Evolutionary conservation across 2,797 vertebrate genomes (phyloP).

Genomic region (Chromis chromis): DNA sequence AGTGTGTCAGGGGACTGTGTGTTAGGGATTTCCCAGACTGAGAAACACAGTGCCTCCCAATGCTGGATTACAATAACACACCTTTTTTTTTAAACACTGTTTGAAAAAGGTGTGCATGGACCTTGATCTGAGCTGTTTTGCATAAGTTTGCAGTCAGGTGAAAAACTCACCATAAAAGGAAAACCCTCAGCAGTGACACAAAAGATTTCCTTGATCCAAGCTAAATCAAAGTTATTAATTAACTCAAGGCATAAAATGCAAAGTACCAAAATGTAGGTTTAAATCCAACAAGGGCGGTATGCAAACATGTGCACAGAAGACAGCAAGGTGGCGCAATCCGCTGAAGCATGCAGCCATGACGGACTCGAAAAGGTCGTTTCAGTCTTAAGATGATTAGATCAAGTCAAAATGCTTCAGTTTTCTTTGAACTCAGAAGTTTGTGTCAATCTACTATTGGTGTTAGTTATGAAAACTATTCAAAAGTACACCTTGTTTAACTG

Average conservation of each 20-base stretch:
- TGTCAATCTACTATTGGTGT: background rate
- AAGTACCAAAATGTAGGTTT: background rate
- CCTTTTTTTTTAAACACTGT: background rate
- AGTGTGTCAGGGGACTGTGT: background rate
- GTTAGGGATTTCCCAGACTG: too few species aligned
- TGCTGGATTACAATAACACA: background rate
- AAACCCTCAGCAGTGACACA: too few species aligned
- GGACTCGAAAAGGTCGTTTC: background rate
- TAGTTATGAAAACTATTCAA: background rate
- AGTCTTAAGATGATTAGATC: background rate
- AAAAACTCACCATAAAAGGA: background rate
- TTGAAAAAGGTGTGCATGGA: background rate
- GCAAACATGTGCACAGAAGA: too few species aligned
- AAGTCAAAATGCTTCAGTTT: background rate
- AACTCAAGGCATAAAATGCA: background rate
- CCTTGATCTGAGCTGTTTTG: too few species aligned
- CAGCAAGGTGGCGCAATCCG: too few species aligned
- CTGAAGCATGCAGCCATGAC: too few species aligned
- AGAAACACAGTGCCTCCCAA: background rate
- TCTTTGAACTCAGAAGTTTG: background rate
- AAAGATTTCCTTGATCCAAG: background rate
- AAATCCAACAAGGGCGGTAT: background rate
- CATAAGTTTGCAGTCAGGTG: background rate
- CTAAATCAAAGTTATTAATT: background rate
- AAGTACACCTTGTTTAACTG: constrained; percentile 46